Percentiles rank a stretch among this genome's conserved stretches.
phyloP scores from a whole-genome alignment of 2,888 invertebrate species.

The Drosophila koepferae region DNA sequence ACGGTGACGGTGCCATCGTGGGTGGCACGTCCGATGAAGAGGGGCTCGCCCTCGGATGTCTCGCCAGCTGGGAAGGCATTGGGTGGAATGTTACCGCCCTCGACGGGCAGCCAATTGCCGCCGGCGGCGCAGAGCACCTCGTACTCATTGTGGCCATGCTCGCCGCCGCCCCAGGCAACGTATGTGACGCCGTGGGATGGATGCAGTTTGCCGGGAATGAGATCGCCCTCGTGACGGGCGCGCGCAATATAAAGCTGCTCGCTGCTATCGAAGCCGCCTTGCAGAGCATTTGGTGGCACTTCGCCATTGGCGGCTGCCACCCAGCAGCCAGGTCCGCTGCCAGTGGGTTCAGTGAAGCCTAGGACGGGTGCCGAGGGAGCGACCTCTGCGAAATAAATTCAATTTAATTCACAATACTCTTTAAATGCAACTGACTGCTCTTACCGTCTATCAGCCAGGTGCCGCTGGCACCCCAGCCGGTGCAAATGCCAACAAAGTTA shows the following conservation, averaged over 20 bases:
- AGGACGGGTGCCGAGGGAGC: constrained; percentile 59
- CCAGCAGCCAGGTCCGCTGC: constrained; percentile 86
- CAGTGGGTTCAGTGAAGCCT: constrained; percentile 76
- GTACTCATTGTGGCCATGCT: constrained; percentile 89
- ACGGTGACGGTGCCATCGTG: constrained; percentile 92
- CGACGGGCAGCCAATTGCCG: constrained; percentile 89
- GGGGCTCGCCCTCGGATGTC: constrained; percentile 91
- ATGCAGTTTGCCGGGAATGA: constrained; percentile 91
- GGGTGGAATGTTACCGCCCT: constrained; percentile 89
- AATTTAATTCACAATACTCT: neutral
- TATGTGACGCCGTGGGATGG: constrained; percentile 90
- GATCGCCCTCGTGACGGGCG: constrained; percentile 89
- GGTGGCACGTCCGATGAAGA: constrained; percentile 91
- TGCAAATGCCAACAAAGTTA: constrained; percentile 92
- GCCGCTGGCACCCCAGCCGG: constrained; percentile 94
- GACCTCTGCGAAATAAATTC: constrained; percentile 66
- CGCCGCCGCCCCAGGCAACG: constrained; percentile 91
- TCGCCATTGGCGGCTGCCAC: constrained; percentile 88
- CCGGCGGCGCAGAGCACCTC: constrained; percentile 88
- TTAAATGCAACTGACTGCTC: neutral
- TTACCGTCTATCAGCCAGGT: constrained; percentile 93
- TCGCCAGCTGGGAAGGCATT: constrained; percentile 91
- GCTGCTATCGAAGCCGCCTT: constrained; percentile 87
- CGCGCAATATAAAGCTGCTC: constrained; percentile 89
- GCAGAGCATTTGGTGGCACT: constrained; percentile 90